Evolutionary conservation across 2,113 vertebrate genomes (phyloP).

Genomic region (Tychaedon coryphoeus): DNA sequence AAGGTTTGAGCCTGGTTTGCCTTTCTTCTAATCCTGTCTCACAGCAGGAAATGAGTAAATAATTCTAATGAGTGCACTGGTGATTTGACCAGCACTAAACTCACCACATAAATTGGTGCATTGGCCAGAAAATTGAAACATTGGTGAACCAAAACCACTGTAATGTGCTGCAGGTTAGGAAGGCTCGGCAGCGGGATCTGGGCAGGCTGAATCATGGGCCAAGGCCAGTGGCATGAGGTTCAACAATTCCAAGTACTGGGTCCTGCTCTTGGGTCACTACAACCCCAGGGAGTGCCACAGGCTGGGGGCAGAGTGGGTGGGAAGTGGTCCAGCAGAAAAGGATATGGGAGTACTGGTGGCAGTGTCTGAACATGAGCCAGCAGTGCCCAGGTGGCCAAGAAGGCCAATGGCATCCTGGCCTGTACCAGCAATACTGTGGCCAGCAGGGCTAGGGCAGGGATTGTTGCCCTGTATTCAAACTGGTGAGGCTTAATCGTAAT

Average conservation of each 20-base stretch:
- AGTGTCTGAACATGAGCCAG: not conserved
- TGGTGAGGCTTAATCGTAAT: not conserved
- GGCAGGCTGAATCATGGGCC: rapidly evolving
- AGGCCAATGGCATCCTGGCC: not conserved
- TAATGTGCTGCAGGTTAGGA: not conserved
- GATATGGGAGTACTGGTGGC: rapidly evolving
- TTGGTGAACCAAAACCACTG: too few relatives aligned
- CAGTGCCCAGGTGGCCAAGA: not conserved
- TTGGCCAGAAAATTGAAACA: too few relatives aligned
- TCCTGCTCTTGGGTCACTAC: not conserved
- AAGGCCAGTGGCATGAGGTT: rapidly evolving
- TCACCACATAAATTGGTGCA: too few relatives aligned
- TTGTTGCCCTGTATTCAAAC: rapidly evolving
- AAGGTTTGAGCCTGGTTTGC: too few relatives aligned
- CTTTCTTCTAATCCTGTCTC: too few relatives aligned
- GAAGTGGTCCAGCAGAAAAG: not conserved
- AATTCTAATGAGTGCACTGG: too few relatives aligned
- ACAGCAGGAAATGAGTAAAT: too few relatives aligned
- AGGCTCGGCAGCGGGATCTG: not conserved
- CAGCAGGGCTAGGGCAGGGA: not conserved
- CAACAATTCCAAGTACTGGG: rapidly evolving
- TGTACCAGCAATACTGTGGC: not conserved
- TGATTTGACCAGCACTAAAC: too few relatives aligned
- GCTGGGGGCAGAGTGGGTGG: not conserved
- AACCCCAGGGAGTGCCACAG: rapidly evolving